phyloP scores from a whole-genome alignment of 2,888 invertebrate genomes.

The Volucella inflata region DNA sequence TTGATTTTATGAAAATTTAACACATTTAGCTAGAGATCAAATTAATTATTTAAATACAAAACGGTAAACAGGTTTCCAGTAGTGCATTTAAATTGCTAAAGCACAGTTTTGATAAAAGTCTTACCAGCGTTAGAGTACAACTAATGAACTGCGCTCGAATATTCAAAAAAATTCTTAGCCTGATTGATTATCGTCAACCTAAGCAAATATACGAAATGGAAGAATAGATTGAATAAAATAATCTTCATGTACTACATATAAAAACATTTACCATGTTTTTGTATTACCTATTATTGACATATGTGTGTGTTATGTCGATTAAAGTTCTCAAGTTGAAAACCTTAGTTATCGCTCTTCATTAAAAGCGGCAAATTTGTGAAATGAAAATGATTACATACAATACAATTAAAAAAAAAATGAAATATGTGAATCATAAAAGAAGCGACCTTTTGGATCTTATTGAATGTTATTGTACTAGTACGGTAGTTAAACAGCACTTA shows the following conservation, averaged over 20 bases:
- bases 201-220: conserved; percentile 42
- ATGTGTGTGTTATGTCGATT: conserved; percentile 49
- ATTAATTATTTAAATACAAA: too few relatives aligned
- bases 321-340: conserved; percentile 45
- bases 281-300: conserved; percentile 43
- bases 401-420: conserved; percentile 13
- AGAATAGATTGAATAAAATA: conserved; percentile 45
- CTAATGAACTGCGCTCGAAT: conserved; percentile 15
- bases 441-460: conserved; percentile 49
- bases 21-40: too few relatives aligned
- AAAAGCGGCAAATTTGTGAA: conserved; percentile 53
- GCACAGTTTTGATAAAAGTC: conserved; percentile 5
- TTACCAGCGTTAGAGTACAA: conserved; percentile 27
- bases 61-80: too few relatives aligned
- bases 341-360: conserved; percentile 53
- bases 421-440: conserved; percentile 59
- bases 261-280: conserved; percentile 44
- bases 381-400: conserved; percentile 35
- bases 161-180: conserved; percentile 21
- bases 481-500: background rate
- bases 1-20: too few relatives aligned
- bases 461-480: conserved; percentile 10
- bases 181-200: conserved; percentile 54
- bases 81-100: background rate
- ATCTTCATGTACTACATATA: conserved; percentile 35